Conservation (phyloP, 1,140 invertebrate species). For the Pantala flavescens region DNA sequence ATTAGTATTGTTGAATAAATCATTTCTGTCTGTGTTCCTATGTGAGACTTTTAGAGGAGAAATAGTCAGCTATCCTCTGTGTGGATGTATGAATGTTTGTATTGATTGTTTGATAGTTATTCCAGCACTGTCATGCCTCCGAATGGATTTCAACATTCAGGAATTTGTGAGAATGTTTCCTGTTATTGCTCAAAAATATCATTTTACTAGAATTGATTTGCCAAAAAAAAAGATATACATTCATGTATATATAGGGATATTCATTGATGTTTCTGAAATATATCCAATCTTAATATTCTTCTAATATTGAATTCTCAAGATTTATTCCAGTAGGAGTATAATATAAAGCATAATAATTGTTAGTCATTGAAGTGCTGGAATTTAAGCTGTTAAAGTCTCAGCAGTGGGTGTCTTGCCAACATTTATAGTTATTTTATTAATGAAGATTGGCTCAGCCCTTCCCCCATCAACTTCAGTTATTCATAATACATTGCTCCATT, state of each 20-base stretch:
- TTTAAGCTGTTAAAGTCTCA: slow-evolving; percentile 1
- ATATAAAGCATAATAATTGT: neutral
- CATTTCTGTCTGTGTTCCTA: slow-evolving; percentile 9
- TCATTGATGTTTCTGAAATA: too few relatives aligned
- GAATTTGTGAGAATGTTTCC: neutral
- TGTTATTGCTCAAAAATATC: neutral
- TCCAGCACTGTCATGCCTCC: slow-evolving; percentile 7
- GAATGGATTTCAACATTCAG: neutral
- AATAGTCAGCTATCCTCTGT: slow-evolving; percentile 9
- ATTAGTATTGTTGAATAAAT: slow-evolving; percentile 4
- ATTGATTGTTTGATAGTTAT: neutral
- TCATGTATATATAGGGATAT: too few relatives aligned
- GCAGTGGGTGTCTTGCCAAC: neutral
- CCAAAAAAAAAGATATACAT: too few relatives aligned
- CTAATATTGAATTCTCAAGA: too few relatives aligned
- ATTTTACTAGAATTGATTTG: neutral
- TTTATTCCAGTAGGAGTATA: too few relatives aligned
- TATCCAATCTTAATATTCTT: too few relatives aligned
- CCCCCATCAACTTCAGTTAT: slow-evolving; percentile 2
- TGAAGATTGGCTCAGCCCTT: neutral
- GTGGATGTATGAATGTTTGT: neutral
- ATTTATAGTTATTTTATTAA: neutral
- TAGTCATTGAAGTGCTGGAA: slow-evolving; percentile 9
- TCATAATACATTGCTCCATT: neutral
- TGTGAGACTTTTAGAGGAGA: neutral